Evolutionary conservation across 2,797 vertebrate genomes (phyloP).

Genomic region (Gambusia yucatana): DNA sequence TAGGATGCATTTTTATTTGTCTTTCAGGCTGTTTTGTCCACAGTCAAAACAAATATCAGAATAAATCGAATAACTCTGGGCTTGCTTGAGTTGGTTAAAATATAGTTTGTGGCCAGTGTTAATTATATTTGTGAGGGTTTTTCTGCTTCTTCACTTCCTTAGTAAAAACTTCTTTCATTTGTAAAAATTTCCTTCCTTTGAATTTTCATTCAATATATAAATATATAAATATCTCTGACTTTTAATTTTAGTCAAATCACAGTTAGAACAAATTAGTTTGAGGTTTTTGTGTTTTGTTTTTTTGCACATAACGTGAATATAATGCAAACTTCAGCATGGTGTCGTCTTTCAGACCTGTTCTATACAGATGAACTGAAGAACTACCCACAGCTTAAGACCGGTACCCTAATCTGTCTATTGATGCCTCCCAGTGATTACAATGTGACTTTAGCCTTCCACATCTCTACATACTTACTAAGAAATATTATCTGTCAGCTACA

Average conservation of each 20-base stretch:
- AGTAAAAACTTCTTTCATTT: neutral
- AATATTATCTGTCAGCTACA: neutral
- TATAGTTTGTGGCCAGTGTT: neutral
- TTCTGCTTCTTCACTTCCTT: neutral
- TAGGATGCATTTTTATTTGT: neutral
- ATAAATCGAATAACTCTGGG: neutral
- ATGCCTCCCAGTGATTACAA: neutral
- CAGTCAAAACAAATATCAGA: neutral
- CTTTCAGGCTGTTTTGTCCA: neutral
- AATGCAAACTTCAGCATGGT: neutral
- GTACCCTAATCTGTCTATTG: neutral
- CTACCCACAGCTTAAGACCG: neutral
- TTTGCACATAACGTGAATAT: neutral
- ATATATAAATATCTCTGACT: neutral
- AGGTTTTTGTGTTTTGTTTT: neutral
- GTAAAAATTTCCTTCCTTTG: neutral
- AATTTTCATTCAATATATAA: neutral
- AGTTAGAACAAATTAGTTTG: neutral
- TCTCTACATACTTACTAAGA: neutral
- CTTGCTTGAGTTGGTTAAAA: neutral
- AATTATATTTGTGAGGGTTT: neutral
- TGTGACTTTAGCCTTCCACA: neutral
- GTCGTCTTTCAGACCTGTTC: neutral
- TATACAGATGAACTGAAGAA: neutral
- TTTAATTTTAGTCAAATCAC: neutral